These are phyloP conservation scores for Elephas maximus DNA, from an alignment of 2,113 vertebrate genomes.

Conservation along the genomic window DNA sequence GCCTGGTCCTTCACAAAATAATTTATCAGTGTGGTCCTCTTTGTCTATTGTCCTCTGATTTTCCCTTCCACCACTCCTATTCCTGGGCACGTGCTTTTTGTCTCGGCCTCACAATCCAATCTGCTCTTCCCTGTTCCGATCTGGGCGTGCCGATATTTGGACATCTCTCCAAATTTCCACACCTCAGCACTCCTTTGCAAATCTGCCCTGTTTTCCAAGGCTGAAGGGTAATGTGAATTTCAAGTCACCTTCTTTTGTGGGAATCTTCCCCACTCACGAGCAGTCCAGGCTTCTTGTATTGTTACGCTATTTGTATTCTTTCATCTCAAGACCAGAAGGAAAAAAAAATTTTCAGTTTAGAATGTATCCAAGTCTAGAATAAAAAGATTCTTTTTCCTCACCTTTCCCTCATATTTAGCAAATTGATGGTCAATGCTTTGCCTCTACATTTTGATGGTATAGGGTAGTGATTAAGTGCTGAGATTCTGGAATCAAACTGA, in stretches of 20 bases:
- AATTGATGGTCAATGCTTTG: background rate
- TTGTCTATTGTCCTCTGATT: background rate
- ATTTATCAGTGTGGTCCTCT: background rate
- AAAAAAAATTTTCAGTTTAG: background rate
- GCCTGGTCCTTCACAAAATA: background rate
- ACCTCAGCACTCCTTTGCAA: background rate
- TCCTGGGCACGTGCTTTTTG: background rate
- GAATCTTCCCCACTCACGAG: background rate
- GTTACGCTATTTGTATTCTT: background rate
- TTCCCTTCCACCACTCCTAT: background rate
- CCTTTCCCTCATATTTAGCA: background rate
- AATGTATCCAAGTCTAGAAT: background rate
- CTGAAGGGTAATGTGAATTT: background rate
- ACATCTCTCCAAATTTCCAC: background rate
- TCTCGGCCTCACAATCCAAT: background rate
- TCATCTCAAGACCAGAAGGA: background rate
- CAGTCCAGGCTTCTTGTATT: background rate
- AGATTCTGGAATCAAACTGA: background rate
- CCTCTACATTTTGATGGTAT: background rate
- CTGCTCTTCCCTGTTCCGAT: background rate
- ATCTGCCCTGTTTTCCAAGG: background rate
- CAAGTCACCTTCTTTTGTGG: background rate
- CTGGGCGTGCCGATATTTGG: background rate
- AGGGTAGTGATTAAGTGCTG: background rate
- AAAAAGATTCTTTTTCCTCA: background rate